These are phyloP conservation scores for Seira musarum DNA, from an alignment of 2,888 invertebrate species.

Conservation along the genomic window DNA sequence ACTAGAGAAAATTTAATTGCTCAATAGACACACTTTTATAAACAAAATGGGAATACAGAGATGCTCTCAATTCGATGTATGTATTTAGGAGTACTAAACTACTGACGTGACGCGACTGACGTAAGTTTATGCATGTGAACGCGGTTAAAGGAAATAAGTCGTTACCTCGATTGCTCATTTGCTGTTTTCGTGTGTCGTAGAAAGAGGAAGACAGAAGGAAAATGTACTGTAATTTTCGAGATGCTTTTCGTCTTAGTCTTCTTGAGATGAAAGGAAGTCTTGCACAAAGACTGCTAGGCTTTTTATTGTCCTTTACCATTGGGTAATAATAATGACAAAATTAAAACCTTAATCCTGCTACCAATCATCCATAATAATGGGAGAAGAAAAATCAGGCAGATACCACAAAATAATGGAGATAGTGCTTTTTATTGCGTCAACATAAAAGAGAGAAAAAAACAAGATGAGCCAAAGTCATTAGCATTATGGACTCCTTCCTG, in stretches of 20 bases:
- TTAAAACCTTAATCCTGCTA: conserved; percentile 32
- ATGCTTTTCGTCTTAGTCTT: too few species aligned
- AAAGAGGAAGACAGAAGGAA: neutral
- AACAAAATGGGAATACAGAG: neutral
- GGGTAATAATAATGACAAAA: conserved; percentile 27
- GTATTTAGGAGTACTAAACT: too few species aligned
- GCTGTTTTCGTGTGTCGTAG: neutral
- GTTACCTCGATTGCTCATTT: neutral
- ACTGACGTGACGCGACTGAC: too few species aligned
- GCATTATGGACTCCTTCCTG: conserved; percentile 45
- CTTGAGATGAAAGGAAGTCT: neutral
- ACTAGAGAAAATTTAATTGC: conserved; percentile 40
- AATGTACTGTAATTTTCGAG: neutral
- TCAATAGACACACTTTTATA: neutral
- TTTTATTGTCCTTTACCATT: conserved; percentile 37
- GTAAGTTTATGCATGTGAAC: neutral
- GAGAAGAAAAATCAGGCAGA: conserved; percentile 38
- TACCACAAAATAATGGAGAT: conserved; percentile 16
- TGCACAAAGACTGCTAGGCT: neutral
- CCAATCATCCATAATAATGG: conserved; percentile 51
- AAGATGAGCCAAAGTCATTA: conserved; percentile 42
- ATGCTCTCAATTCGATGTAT: too few species aligned
- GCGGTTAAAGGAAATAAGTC: neutral
- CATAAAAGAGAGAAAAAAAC: conserved; percentile 16
- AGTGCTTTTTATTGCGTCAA: conserved; percentile 23